Conservation (phyloP, 1,140 invertebrate species). For the Anadara kagoshimensis region DNA sequence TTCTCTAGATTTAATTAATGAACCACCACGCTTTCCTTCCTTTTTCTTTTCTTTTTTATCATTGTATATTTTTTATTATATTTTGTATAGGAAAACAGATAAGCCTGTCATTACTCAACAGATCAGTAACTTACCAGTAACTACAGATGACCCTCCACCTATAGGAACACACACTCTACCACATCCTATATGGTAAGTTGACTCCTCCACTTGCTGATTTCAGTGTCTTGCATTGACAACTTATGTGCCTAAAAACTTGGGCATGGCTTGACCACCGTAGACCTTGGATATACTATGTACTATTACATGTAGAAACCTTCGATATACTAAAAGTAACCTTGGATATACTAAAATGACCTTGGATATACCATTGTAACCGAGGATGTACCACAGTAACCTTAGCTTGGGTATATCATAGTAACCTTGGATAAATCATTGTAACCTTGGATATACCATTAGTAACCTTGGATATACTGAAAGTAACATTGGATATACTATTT, state of each 20-base stretch:
- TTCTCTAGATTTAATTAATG: no score
- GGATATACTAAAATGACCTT: no score
- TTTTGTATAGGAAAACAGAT: not conserved
- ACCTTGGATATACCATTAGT: no score
- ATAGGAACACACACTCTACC: conserved; percentile 55
- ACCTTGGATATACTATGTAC: not conserved
- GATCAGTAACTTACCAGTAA: not conserved
- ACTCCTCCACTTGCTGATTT: not conserved
- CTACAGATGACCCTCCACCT: conserved; percentile 28
- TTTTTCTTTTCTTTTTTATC: not conserved
- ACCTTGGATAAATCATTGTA: no score
- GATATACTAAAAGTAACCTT: no score
- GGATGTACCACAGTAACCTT: no score
- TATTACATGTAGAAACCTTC: no score
- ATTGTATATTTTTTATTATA: not conserved
- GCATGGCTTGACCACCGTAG: not conserved
- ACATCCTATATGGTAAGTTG: conserved; percentile 62
- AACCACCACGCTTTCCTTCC: no score
- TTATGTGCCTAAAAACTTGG: not conserved
- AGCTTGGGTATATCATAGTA: no score
- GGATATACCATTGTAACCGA: no score
- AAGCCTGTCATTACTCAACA: not conserved
- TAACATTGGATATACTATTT: no score
- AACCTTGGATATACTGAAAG: no score
- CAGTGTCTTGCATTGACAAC: not conserved